phyloP scores from a whole-genome alignment of 2,888 invertebrate genomes.

The Endotricha flammealis region DNA sequence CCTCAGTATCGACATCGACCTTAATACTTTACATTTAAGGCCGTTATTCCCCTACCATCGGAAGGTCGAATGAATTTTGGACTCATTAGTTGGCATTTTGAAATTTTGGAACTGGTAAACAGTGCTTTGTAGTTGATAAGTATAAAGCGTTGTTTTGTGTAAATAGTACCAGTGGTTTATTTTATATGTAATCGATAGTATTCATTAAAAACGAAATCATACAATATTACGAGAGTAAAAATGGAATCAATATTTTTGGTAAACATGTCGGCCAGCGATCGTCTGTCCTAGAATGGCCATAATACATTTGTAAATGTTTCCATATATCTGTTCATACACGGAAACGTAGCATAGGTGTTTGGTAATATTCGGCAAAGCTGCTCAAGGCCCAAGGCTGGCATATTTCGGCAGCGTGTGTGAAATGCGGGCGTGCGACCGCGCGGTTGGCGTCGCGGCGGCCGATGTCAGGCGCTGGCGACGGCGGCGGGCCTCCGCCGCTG shows the following conservation, averaged over 20 bases:
- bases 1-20: slow-evolving; percentile 42
- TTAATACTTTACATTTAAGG: slow-evolving; percentile 37
- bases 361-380: slow-evolving; percentile 52
- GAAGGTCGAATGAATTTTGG: slow-evolving; percentile 50
- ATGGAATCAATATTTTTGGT: too few species aligned
- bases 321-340: too few species aligned
- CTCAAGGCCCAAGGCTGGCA: slow-evolving; percentile 63
- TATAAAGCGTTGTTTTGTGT: slow-evolving; percentile 1
- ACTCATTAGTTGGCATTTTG: slow-evolving; percentile 66
- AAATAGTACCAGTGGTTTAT: background rate
- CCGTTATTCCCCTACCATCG: slow-evolving; percentile 28
- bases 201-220: too few species aligned
- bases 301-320: too few species aligned
- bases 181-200: background rate
- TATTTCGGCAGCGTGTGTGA: slow-evolving; percentile 55
- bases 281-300: too few species aligned
- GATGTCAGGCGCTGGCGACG: slow-evolving; percentile 31
- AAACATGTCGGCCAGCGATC: too few species aligned
- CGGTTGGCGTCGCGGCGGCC: slow-evolving; percentile 22
- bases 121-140: slow-evolving; percentile 31
- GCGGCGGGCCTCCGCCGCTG: slow-evolving; percentile 42
- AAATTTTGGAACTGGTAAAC: slow-evolving; percentile 67
- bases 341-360: slow-evolving; percentile 40
- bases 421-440: slow-evolving; percentile 39
- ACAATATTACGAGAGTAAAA: too few species aligned